These are phyloP conservation scores for Molanna angustata DNA, from an alignment of 2,888 invertebrate genomes.

Conservation along the genomic window DNA sequence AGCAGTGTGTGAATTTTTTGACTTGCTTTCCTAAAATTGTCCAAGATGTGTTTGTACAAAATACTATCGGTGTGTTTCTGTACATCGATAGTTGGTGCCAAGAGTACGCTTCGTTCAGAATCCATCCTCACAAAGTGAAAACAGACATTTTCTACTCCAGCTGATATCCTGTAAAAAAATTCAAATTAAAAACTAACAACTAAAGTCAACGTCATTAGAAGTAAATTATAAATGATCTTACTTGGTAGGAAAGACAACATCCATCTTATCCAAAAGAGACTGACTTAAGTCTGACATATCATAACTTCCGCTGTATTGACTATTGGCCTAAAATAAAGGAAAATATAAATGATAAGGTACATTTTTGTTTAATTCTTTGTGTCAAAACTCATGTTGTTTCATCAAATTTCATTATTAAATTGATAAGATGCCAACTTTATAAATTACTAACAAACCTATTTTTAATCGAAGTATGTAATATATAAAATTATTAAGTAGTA, in stretches of 20 bases:
- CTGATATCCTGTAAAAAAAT: conserved; percentile 53
- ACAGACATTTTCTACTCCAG: conserved; percentile 69
- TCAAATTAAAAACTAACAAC: background rate
- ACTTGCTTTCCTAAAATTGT: conserved; percentile 69
- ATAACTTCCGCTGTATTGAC: conserved; percentile 61
- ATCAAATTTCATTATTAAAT: background rate
- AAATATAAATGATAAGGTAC: too few species aligned
- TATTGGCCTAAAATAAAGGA: conserved; percentile 54
- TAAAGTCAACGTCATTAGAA: too few species aligned
- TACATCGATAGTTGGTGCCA: conserved; percentile 56
- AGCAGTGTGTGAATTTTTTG: conserved; percentile 71
- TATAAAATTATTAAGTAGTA: background rate
- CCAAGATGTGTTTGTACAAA: conserved; percentile 58
- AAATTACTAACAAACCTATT: background rate
- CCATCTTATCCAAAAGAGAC: conserved; percentile 68
- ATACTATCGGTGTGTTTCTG: conserved; percentile 46
- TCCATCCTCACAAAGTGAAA: conserved; percentile 77
- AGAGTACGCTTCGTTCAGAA: conserved; percentile 64
- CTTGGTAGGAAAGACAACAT: conserved; percentile 56
- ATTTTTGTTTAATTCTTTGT: too few species aligned
- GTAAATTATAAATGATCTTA: conserved; percentile 26
- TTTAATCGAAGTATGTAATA: background rate
- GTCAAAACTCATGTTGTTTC: too few species aligned
- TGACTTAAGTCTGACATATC: conserved; percentile 71
- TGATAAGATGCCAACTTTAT: background rate